phyloP scores from a whole-genome alignment of 2,113 vertebrate genomes.

The Labrus mixtus region DNA sequence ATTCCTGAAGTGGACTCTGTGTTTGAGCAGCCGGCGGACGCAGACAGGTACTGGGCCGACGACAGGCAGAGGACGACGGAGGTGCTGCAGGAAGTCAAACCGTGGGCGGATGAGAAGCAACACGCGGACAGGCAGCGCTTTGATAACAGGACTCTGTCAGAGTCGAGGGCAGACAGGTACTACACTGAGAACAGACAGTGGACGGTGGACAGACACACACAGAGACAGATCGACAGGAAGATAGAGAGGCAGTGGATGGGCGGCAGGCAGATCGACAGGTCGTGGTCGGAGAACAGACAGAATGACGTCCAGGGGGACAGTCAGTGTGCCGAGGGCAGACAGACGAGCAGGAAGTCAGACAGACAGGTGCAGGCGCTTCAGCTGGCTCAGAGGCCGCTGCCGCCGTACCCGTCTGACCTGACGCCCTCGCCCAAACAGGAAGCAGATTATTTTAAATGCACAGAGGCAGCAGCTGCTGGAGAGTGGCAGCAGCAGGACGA shows the following conservation, averaged over 20 bases:
- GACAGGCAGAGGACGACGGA: conserved; percentile 66
- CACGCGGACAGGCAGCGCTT: conserved; percentile 60
- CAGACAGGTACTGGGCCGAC: conserved; percentile 70
- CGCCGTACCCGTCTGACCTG: conserved; percentile 76
- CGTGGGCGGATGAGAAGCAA: conserved; percentile 54
- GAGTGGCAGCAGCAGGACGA: conserved; percentile 62
- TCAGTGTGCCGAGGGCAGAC: conserved; percentile 67
- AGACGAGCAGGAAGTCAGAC: conserved; percentile 61
- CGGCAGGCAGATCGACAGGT: conserved; percentile 75
- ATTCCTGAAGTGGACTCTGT: conserved; percentile 68
- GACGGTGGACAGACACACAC: conserved; percentile 79
- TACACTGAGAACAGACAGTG: conserved; percentile 74
- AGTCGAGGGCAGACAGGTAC: conserved; percentile 61
- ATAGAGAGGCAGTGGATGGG: conserved; percentile 81
- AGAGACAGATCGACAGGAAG: conserved; percentile 81
- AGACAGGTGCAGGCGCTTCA: conserved; percentile 57
- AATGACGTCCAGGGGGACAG: conserved; percentile 65
- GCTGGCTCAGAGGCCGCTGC: conserved; percentile 74
- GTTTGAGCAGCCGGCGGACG: conserved; percentile 65
- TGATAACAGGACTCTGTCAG: conserved; percentile 61
- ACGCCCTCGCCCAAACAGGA: conserved; percentile 75
- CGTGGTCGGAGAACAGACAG: conserved; percentile 72
- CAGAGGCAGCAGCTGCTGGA: conserved; percentile 40
- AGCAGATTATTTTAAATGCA: conserved; percentile 40
- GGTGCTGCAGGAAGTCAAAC: conserved; percentile 61